A percentile compares a stretch with the other conserved stretches of the same genome.
Conservation (phyloP, 1,140 invertebrate species). For the Vanessa tameamea region DNA sequence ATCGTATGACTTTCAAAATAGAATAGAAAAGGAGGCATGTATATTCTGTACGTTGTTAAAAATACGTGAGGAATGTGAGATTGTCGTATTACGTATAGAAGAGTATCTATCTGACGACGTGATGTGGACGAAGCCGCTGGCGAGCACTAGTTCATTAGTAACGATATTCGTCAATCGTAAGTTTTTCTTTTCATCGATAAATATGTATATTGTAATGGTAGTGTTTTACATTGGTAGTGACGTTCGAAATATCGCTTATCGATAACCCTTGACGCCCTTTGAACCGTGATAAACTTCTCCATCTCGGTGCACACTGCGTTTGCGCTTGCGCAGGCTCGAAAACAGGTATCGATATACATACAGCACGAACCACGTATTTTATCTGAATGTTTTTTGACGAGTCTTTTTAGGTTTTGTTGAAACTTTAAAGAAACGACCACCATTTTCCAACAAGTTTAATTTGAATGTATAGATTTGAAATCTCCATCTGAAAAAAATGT, state of each 20-base stretch:
- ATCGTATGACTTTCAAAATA: too few species aligned
- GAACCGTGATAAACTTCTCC: constrained; percentile 33
- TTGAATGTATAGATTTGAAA: too few species aligned
- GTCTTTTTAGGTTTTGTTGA: too few species aligned
- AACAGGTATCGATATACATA: constrained; percentile 15
- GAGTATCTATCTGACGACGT: too few species aligned
- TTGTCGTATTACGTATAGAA: too few species aligned
- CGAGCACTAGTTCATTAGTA: not conserved
- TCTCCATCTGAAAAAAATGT: too few species aligned
- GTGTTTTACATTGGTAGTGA: constrained; percentile 31
- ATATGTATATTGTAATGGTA: constrained; percentile 24
- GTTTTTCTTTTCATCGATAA: constrained; percentile 3
- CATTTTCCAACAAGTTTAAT: too few species aligned
- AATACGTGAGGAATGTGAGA: too few species aligned
- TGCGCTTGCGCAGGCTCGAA: constrained; percentile 15
- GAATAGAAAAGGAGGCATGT: too few species aligned
- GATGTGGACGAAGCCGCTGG: too few species aligned
- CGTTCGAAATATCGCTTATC: constrained; percentile 39
- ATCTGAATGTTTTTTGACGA: not conserved
- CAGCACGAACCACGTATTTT: not conserved
- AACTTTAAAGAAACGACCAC: too few species aligned
- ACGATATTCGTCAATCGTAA: not conserved
- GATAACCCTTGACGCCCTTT: constrained; percentile 38
- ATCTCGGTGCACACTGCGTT: constrained; percentile 27
- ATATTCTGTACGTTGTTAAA: too few species aligned